Percentiles rank a stretch among this genome's conserved stretches.
phyloP scores from a whole-genome alignment of 2,888 invertebrate genomes.

The Patella caerulea region DNA sequence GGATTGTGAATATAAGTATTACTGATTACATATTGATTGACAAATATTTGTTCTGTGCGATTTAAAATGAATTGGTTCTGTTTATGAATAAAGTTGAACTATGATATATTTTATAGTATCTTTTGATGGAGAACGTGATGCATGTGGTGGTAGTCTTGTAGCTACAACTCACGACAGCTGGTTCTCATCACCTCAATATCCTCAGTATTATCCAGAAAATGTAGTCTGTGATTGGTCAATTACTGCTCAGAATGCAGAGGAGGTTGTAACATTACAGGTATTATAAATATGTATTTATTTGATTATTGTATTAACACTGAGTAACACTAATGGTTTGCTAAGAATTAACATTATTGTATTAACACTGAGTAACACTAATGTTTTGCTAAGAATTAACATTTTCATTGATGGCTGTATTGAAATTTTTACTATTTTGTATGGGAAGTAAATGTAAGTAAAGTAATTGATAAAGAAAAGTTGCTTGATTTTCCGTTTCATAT shows the following conservation, averaged over 20 bases:
- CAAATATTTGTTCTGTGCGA: neutral
- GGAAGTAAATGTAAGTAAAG: too few relatives aligned
- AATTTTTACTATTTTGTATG: too few relatives aligned
- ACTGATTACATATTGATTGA: neutral
- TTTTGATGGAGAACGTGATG: slow-evolving; percentile 25
- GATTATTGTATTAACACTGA: too few relatives aligned
- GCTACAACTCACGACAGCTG: slow-evolving; percentile 36
- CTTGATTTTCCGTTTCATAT: neutral
- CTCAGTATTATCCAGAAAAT: slow-evolving; percentile 41
- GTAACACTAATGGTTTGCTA: too few relatives aligned
- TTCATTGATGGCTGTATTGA: too few relatives aligned
- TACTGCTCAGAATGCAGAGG: slow-evolving; percentile 27
- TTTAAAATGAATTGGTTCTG: neutral
- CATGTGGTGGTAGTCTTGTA: slow-evolving; percentile 41
- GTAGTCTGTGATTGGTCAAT: slow-evolving; percentile 55
- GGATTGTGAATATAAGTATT: too few relatives aligned
- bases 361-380: too few relatives aligned
- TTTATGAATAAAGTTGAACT: slow-evolving; percentile 7
- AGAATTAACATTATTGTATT: too few relatives aligned
- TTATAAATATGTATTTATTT: too few relatives aligned
- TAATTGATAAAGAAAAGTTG: too few relatives aligned
- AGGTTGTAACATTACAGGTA: slow-evolving; percentile 51
- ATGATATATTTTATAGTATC: slow-evolving; percentile 13
- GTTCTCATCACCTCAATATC: slow-evolving; percentile 50
- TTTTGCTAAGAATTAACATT: too few relatives aligned